These are phyloP conservation scores for Sebastes steindachneri DNA, from an alignment of 2,797 vertebrate genomes.

Conservation along the genomic window DNA sequence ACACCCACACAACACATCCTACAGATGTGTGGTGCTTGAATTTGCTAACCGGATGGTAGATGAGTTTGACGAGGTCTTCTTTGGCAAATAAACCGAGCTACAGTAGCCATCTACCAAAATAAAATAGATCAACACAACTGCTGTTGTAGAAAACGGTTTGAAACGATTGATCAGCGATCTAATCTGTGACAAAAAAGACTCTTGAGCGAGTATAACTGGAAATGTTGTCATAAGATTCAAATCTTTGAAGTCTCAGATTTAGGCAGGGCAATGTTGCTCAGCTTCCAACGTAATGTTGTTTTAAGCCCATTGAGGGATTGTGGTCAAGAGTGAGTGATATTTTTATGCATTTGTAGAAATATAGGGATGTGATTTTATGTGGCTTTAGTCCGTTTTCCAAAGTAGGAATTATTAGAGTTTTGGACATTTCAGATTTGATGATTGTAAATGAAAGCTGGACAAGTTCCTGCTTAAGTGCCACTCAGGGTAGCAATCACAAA, in stretches of 20 bases:
- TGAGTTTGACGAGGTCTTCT: constrained; percentile 8
- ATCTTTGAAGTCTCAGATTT: constrained; percentile 31
- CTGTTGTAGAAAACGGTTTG: background rate
- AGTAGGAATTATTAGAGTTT: constrained; percentile 49
- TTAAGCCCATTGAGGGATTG: constrained; percentile 44
- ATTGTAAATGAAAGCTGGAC: constrained; percentile 41
- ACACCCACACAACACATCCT: constrained; percentile 9
- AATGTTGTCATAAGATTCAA: constrained; percentile 40
- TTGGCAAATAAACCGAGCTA: background rate
- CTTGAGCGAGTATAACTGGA: constrained; percentile 25
- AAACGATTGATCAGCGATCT: background rate
- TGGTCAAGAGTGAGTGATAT: constrained; percentile 56
- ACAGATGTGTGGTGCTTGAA: constrained; percentile 26
- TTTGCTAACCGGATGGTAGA: background rate
- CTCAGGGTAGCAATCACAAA: constrained; percentile 26
- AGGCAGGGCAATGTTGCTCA: constrained; percentile 29
- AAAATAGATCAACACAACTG: background rate
- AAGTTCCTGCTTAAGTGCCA: constrained; percentile 38
- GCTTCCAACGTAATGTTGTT: constrained; percentile 68
- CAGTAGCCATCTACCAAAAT: background rate
- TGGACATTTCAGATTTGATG: constrained; percentile 57
- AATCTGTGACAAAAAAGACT: background rate
- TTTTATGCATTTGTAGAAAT: constrained; percentile 61
- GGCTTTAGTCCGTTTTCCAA: constrained; percentile 48
- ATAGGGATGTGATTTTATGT: constrained; percentile 37